phyloP scores from a whole-genome alignment of 1,140 invertebrate genomes.

The Drosophila orosa region DNA sequence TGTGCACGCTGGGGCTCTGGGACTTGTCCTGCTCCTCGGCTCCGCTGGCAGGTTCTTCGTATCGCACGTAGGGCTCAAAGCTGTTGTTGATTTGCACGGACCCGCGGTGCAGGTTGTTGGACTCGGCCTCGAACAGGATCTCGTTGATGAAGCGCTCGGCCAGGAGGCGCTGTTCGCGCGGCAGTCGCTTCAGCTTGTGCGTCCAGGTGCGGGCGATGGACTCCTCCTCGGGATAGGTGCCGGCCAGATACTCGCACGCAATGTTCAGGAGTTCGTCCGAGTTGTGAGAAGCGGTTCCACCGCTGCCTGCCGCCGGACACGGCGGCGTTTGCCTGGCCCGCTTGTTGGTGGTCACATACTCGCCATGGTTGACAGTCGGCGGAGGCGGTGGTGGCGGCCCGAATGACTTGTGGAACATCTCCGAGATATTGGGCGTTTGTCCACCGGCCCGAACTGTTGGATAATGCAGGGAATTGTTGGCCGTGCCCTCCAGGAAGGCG shows the following conservation, averaged over 20 bases:
- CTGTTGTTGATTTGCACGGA: constrained; percentile 80
- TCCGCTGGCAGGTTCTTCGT: constrained; percentile 56
- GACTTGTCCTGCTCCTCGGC: constrained; percentile 74
- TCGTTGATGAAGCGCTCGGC: constrained; percentile 82
- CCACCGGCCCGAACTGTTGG: constrained; percentile 18
- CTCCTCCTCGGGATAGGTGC: constrained; percentile 78
- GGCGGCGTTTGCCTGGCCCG: constrained; percentile 59
- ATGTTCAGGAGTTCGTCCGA: constrained; percentile 76
- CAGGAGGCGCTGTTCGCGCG: constrained; percentile 69
- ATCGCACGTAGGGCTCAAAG: constrained; percentile 77
- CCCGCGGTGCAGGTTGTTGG: constrained; percentile 74
- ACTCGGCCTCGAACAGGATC: constrained; percentile 81
- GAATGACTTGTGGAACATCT: constrained; percentile 82
- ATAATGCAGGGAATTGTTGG: constrained; percentile 51
- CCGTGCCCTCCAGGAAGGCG: constrained; percentile 57
- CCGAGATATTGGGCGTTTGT: constrained; percentile 71
- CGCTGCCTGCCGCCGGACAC: neutral
- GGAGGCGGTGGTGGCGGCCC: constrained; percentile 55
- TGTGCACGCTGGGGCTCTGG: constrained; percentile 77
- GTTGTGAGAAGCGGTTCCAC: constrained; percentile 38
- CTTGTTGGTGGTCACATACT: constrained; percentile 51
- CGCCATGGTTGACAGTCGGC: constrained; percentile 3
- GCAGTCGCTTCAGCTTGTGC: constrained; percentile 71
- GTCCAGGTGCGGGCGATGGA: constrained; percentile 80
- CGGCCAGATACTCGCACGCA: constrained; percentile 75